Percentiles rank a stretch among this genome's conserved stretches.
These are phyloP conservation scores for Phyllopteryx taeniolatus DNA, from an alignment of 2,113 vertebrate genomes.

Conservation along the genomic window DNA sequence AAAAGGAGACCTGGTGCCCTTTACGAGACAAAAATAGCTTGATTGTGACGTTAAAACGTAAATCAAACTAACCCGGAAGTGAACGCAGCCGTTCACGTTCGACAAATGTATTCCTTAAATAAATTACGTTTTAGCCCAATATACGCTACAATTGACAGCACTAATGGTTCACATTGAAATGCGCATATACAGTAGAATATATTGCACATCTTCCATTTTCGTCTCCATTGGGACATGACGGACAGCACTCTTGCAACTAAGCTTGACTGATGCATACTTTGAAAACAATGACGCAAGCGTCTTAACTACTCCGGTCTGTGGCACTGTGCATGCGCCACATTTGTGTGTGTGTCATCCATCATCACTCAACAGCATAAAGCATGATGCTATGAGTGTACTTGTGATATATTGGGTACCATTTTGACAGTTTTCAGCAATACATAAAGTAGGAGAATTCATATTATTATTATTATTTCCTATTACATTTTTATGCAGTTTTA, in stretches of 20 bases:
- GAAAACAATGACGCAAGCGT: background rate
- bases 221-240: slow-evolving; percentile 9
- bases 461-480: slow-evolving; percentile 21
- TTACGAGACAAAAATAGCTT: no score
- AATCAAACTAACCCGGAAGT: no score
- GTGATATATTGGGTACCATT: slow-evolving; percentile 15
- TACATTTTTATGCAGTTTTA: slow-evolving; percentile 19
- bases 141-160: slow-evolving; percentile 12
- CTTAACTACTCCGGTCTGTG: slow-evolving; percentile 5
- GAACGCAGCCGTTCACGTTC: no score
- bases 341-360: slow-evolving; percentile 18
- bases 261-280: slow-evolving; percentile 37
- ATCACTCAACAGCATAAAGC: slow-evolving; percentile 1
- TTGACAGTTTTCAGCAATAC: slow-evolving; percentile 18
- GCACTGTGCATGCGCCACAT: slow-evolving; percentile 12
- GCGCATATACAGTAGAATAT: no score
- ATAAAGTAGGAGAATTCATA: slow-evolving; percentile 25
- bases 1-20: no score
- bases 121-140: no score
- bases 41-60: no score
- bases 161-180: slow-evolving; percentile 26
- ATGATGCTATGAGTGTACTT: background rate
- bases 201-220: slow-evolving; percentile 4
- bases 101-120: no score
- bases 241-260: background rate